Evolutionary conservation across 1,140 invertebrate genomes (phyloP).

Genomic region (Sarcophaga bullata): DNA sequence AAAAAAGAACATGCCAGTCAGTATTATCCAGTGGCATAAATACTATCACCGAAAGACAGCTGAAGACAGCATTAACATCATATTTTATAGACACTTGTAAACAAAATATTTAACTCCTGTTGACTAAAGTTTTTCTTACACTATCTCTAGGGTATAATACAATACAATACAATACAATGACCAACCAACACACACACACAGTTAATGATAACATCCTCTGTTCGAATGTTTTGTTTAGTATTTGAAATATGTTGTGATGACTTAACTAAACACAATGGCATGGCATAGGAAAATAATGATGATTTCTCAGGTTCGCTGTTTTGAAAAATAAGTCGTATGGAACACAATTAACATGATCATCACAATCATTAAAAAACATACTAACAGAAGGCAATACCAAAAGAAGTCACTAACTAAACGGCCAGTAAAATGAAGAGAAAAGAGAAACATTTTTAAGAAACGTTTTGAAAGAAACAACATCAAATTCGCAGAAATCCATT

Average conservation of each 20-base stretch:
- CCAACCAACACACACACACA: too few relatives aligned
- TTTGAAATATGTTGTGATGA: slow-evolving; percentile 35
- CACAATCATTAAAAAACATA: neutral
- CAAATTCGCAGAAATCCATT: slow-evolving; percentile 39
- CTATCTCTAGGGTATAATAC: slow-evolving; percentile 16
- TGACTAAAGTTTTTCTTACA: neutral
- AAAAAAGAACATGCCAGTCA: too few relatives aligned
- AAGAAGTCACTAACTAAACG: neutral
- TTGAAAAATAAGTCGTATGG: slow-evolving; percentile 29
- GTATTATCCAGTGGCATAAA: too few relatives aligned
- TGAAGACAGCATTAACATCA: slow-evolving; percentile 33
- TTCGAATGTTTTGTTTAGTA: neutral
- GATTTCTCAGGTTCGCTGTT: neutral
- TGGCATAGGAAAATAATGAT: slow-evolving; percentile 1
- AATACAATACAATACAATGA: too few relatives aligned
- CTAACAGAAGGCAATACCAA: neutral
- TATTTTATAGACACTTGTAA: slow-evolving; percentile 27
- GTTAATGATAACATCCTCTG: neutral
- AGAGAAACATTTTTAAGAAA: neutral
- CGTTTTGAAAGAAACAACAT: slow-evolving; percentile 21
- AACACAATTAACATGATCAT: slow-evolving; percentile 34
- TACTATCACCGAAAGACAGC: slow-evolving; percentile 12
- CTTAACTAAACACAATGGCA: slow-evolving; percentile 6
- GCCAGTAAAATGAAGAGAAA: neutral
- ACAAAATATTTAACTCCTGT: slow-evolving; percentile 37